Evolutionary conservation across 2,113 vertebrate genomes (phyloP).

Genomic region (Anoura caudifer): DNA sequence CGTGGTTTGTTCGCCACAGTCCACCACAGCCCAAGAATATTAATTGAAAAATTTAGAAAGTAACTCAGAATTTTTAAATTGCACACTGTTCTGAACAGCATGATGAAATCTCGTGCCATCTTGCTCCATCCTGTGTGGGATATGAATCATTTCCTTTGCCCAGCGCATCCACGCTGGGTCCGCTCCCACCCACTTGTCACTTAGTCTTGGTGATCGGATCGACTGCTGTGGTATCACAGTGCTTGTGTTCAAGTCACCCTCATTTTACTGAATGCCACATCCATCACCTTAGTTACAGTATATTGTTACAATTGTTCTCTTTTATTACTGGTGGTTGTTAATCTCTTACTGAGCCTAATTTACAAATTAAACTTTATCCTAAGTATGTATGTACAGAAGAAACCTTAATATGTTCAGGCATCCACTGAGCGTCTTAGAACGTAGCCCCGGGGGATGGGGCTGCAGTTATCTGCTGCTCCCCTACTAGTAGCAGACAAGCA

Average conservation of each 20-base stretch:
- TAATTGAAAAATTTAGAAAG: background rate
- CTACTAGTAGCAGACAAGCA: background rate
- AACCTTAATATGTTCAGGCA: background rate
- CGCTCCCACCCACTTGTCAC: background rate
- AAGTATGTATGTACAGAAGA: background rate
- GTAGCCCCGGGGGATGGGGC: too few relatives aligned
- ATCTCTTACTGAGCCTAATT: background rate
- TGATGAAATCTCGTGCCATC: background rate
- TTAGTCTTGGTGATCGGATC: background rate
- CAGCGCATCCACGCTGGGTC: background rate
- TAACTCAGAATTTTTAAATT: background rate
- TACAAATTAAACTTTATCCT: background rate
- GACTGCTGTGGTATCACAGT: background rate
- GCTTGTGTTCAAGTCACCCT: background rate
- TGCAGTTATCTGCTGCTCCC: background rate
- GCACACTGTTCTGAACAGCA: background rate
- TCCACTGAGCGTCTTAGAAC: background rate
- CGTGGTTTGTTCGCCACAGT: background rate
- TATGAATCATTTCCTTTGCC: too few relatives aligned
- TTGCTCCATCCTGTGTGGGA: too few relatives aligned
- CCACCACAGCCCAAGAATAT: background rate
- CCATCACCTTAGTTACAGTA: too few relatives aligned
- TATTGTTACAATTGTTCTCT: background rate
- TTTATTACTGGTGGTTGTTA: background rate
- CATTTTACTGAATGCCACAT: too few relatives aligned